Evolutionary conservation across 2,797 vertebrate species (phyloP).

Genomic region (Rhinogobio ventralis): DNA sequence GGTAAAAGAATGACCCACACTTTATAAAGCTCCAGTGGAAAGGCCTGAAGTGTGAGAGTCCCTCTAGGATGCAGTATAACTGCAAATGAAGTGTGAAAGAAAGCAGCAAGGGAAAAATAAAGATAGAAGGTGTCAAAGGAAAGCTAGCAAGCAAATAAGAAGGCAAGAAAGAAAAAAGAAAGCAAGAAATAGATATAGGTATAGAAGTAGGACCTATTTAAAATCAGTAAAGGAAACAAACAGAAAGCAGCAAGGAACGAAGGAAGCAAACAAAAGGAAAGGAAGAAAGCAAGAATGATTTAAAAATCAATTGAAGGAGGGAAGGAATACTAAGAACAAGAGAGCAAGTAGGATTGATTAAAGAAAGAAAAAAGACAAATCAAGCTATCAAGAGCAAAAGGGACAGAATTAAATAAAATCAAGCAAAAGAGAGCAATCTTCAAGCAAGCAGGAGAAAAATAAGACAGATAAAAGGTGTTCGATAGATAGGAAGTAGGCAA

Average conservation of each 20-base stretch:
- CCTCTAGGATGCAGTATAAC: not conserved
- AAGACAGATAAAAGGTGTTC: not conserved
- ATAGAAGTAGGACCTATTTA: not conserved
- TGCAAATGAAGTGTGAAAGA: not conserved
- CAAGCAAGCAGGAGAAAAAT: not conserved
- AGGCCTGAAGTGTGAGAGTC: constrained; percentile 11
- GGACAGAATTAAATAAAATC: not conserved
- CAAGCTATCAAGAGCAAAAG: not conserved
- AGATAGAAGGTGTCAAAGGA: not conserved
- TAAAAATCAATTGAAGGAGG: not conserved
- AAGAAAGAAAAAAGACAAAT: not conserved
- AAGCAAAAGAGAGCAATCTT: not conserved
- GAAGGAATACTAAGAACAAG: not conserved
- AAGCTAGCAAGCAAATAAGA: not conserved
- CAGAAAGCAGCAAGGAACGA: not conserved
- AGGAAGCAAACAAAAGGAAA: not conserved
- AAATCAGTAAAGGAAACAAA: not conserved
- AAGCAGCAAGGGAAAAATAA: not conserved
- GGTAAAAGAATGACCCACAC: constrained; percentile 15
- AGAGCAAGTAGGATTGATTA: not conserved
- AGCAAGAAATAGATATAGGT: not conserved
- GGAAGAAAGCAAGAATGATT: not conserved
- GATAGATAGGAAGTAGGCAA: not conserved
- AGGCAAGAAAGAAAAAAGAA: not conserved
- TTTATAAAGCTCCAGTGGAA: constrained; percentile 32